phyloP scores from a whole-genome alignment of 1,140 invertebrate species.

The Solenopsis fugax region DNA sequence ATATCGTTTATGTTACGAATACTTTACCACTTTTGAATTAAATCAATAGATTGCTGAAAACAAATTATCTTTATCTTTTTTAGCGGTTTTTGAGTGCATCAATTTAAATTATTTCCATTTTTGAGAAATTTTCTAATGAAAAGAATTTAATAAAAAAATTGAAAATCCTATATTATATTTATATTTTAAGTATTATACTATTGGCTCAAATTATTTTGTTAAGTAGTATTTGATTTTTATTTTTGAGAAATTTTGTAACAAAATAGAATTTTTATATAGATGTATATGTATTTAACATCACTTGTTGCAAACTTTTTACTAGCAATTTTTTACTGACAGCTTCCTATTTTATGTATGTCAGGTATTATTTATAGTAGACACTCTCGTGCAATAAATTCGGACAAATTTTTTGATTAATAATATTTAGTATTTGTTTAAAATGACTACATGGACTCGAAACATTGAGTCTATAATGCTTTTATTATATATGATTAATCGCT shows the following conservation, averaged over 20 bases:
- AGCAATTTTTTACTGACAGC: not conserved
- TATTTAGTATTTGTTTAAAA: constrained; percentile 7
- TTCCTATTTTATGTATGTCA: not conserved
- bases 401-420: not conserved
- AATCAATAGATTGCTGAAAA: not conserved
- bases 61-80: not conserved
- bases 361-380: not conserved
- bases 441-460: not conserved
- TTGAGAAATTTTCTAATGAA: not conserved
- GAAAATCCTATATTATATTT: not conserved
- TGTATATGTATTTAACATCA: not conserved
- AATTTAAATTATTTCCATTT: not conserved
- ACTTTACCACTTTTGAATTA: not conserved
- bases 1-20: not conserved
- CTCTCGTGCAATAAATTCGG: not conserved
- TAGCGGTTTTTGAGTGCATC: not conserved
- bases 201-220: not conserved
- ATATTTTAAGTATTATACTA: not conserved
- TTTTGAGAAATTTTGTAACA: not conserved
- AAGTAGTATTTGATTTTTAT: not conserved
- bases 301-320: not conserved
- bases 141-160: not conserved
- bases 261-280: not conserved
- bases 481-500: constrained; percentile 1
- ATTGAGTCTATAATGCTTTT: constrained; percentile 1